Conservation (phyloP, 1,140 invertebrate species). For the Papilio machaon region DNA sequence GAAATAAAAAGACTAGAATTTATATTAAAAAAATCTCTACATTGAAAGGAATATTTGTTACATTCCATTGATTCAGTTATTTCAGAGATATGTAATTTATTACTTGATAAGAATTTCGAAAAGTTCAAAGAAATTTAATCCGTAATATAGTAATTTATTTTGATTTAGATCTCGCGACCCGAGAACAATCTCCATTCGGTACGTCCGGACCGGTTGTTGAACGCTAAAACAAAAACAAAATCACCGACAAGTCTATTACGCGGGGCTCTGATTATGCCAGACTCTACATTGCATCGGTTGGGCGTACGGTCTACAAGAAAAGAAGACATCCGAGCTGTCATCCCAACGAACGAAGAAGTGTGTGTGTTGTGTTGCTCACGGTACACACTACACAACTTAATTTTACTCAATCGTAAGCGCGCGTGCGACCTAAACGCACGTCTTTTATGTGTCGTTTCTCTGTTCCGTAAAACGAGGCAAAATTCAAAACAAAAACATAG, state of each 20-base stretch:
- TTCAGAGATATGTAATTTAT: background rate
- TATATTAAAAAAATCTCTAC: too few species aligned
- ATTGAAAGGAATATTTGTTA: too few species aligned
- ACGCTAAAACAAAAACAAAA: conserved; percentile 76
- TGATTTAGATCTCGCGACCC: conserved; percentile 48
- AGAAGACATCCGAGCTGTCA: conserved; percentile 75
- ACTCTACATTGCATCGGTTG: conserved; percentile 42
- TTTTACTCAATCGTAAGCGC: conserved; percentile 57
- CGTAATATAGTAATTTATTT: conserved; percentile 47
- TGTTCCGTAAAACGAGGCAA: conserved; percentile 44
- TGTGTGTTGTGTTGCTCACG: conserved; percentile 38
- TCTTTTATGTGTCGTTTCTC: conserved; percentile 32
- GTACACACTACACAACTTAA: conserved; percentile 55
- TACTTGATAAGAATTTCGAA: background rate
- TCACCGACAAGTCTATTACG: conserved; percentile 75
- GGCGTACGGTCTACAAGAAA: conserved; percentile 57
- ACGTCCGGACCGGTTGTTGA: conserved; percentile 55
- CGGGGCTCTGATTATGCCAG: conserved; percentile 54
- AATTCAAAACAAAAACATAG: conserved; percentile 45
- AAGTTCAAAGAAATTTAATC: conserved; percentile 14
- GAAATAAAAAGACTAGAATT: too few species aligned
- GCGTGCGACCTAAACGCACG: conserved; percentile 58
- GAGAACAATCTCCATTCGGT: conserved; percentile 58
- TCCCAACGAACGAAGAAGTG: conserved; percentile 53
- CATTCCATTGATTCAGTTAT: too few species aligned